These are phyloP conservation scores for Melanotaenia pygmaea DNA, from an alignment of 2,797 vertebrate species.

Conservation along the genomic window DNA sequence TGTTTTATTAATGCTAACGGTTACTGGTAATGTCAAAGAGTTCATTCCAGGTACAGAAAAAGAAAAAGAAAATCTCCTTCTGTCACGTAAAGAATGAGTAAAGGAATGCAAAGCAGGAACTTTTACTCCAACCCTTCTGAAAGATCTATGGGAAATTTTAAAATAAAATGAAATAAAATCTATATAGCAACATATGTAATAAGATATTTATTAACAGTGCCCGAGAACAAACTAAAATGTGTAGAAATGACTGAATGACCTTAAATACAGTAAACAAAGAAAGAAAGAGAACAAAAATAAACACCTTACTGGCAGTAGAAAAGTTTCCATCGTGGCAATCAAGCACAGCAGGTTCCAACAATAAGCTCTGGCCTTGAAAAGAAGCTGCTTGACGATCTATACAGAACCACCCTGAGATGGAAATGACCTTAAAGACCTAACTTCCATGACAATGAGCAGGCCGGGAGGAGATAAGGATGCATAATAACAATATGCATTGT, in stretches of 20 bases:
- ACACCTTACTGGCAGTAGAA: background rate
- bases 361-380: conserved; percentile 55
- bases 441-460: conserved; percentile 66
- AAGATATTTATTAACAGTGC: background rate
- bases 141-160: no score
- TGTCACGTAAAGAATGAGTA: background rate
- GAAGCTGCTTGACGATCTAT: conserved; percentile 34
- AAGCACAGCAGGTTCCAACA: conserved; percentile 45
- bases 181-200: background rate
- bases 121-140: background rate
- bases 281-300: background rate
- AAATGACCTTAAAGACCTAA: conserved; percentile 61
- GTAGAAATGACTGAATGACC: background rate
- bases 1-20: conserved; percentile 17
- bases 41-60: conserved; percentile 16
- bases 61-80: background rate
- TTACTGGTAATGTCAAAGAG: background rate
- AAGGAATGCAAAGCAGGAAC: background rate
- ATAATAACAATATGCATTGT: conserved; percentile 33
- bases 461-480: conserved; percentile 50
- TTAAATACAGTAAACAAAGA: background rate
- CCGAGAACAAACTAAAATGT: background rate
- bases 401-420: conserved; percentile 67
- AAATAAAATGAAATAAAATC: background rate
- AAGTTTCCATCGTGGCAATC: conserved; percentile 24